phyloP scores from a whole-genome alignment of 2,113 vertebrate genomes.

The Cheirogaleus medius region DNA sequence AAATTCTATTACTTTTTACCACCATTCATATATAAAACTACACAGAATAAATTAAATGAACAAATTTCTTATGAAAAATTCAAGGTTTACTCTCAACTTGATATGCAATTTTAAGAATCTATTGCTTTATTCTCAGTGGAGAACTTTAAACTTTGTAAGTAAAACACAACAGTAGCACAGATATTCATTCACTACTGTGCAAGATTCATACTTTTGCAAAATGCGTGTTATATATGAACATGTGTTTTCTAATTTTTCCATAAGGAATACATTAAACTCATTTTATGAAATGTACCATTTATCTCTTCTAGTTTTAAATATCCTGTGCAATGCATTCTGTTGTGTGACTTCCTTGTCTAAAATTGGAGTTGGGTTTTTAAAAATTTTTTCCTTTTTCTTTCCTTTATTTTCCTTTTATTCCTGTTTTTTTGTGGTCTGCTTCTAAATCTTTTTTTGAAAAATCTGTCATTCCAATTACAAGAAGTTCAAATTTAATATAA shows the following conservation, averaged over 20 bases:
- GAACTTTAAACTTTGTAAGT: slow-evolving; percentile 30
- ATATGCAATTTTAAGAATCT: not conserved
- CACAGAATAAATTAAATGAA: slow-evolving; percentile 41
- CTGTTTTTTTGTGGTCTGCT: not conserved
- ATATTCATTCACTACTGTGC: not conserved
- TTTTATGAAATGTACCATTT: not conserved
- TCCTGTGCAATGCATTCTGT: not conserved
- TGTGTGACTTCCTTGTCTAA: not conserved
- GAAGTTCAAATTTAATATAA: not conserved
- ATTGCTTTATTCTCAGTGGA: not conserved
- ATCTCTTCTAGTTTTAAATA: not conserved
- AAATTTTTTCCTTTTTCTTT: not conserved
- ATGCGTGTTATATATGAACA: not conserved
- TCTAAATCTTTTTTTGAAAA: slow-evolving; percentile 17
- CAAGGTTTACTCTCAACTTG: not conserved
- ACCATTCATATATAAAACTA: not conserved
- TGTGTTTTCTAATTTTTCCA: slow-evolving; percentile 30
- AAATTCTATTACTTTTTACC: not conserved
- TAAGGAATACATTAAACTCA: slow-evolving; percentile 11
- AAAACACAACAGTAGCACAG: not conserved
- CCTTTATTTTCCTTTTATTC: not conserved
- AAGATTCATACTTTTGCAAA: slow-evolving; percentile 22
- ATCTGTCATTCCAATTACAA: not conserved
- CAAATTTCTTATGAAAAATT: slow-evolving; percentile 21
- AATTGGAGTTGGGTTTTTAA: not conserved